phyloP scores from a whole-genome alignment of 2,888 invertebrate species.

The Lithophane socia region DNA sequence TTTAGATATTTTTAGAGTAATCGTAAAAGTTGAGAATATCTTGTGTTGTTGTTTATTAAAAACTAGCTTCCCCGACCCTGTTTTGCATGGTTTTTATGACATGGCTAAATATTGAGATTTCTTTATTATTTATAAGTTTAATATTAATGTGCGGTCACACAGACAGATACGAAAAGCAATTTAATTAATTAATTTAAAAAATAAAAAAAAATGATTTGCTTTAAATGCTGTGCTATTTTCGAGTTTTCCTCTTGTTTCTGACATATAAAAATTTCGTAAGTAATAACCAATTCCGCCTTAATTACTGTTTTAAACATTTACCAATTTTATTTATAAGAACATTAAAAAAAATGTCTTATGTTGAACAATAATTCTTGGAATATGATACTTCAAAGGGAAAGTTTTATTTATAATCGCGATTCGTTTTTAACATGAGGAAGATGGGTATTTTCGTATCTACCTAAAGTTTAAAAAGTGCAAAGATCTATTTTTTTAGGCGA shows the following conservation, averaged over 20 bases:
- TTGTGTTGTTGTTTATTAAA: not conserved
- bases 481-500: no score
- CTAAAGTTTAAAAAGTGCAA: no score
- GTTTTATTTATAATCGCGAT: no score
- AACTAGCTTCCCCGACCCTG: not conserved
- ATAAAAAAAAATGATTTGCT: no score
- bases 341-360: not conserved
- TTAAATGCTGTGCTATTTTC: no score
- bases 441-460: no score
- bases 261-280: not conserved
- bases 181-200: no score
- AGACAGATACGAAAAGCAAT: no score
- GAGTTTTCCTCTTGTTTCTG: not conserved
- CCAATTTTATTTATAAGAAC: not conserved
- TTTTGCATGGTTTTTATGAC: no score
- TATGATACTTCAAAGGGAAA: constrained; percentile 1
- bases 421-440: no score
- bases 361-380: not conserved
- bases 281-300: not conserved
- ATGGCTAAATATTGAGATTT: not conserved
- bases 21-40: not conserved
- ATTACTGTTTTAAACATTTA: not conserved
- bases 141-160: no score
- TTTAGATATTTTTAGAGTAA: not conserved
- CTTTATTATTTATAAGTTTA: not conserved